Evolutionary conservation across 2,113 vertebrate species (phyloP).

Genomic region (Anguilla rostrata): DNA sequence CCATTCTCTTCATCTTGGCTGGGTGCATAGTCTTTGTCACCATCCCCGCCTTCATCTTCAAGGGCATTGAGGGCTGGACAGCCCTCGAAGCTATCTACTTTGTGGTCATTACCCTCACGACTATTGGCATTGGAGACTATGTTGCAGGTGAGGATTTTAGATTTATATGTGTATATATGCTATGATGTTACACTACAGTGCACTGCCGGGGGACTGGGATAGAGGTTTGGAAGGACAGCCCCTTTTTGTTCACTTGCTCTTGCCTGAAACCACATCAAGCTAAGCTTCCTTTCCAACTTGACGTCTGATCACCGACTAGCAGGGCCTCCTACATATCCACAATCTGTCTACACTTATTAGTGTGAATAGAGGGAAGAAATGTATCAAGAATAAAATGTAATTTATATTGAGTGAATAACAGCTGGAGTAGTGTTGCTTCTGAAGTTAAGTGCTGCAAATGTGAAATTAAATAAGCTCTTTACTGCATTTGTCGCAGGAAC

Average conservation of each 20-base stretch:
- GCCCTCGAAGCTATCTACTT: constrained; percentile 95
- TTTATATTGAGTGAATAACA: neutral
- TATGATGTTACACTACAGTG: neutral
- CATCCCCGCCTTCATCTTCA: constrained; percentile 92
- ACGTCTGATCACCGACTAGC: no score
- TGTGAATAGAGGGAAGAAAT: neutral
- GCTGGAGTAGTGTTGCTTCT: neutral
- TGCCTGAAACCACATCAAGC: no score
- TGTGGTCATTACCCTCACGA: constrained; percentile 95
- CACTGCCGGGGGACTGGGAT: no score
- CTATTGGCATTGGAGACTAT: constrained; percentile 95
- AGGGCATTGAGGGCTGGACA: constrained; percentile 91
- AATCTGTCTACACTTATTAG: neutral
- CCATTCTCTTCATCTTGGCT: constrained; percentile 92
- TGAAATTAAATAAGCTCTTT: constrained; percentile 27
- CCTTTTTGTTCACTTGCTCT: no score
- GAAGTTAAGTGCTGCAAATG: constrained; percentile 15
- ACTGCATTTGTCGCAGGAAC: constrained; percentile 20
- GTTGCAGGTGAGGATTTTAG: constrained; percentile 81
- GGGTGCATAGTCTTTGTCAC: constrained; percentile 95
- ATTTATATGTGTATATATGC: neutral
- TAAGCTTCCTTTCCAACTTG: no score
- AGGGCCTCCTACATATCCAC: neutral
- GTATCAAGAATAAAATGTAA: neutral
- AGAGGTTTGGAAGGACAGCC: no score